These are phyloP conservation scores for Drosophila sulfurigaster DNA, from an alignment of 1,140 invertebrate genomes.

Conservation along the genomic window DNA sequence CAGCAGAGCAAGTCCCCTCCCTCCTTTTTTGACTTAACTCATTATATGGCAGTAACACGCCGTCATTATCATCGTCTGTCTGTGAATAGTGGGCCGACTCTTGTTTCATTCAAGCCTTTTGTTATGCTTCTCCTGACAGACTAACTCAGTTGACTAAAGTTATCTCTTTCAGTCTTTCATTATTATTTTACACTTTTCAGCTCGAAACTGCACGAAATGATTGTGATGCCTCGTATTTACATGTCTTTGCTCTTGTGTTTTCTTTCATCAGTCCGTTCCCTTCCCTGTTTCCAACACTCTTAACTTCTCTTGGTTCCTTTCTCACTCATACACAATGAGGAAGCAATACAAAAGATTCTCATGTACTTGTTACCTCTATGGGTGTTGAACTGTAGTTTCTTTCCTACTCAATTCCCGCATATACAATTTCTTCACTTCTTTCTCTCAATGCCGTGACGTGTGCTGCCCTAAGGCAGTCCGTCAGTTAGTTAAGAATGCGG, in stretches of 20 bases:
- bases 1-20: constrained; percentile 29
- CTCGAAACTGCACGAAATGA: constrained; percentile 55
- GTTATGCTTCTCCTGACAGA: constrained; percentile 41
- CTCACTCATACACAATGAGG: constrained; percentile 63
- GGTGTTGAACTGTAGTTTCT: constrained; percentile 64
- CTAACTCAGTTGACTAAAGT: constrained; percentile 54
- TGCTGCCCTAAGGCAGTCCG: constrained; percentile 18
- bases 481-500: constrained; percentile 26
- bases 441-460: constrained; percentile 14
- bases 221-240: constrained; percentile 52
- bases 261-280: constrained; percentile 26
- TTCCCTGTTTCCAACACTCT: constrained; percentile 7
- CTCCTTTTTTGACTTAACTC: not conserved
- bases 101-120: constrained; percentile 67
- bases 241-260: constrained; percentile 30
- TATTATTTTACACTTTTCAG: constrained; percentile 66
- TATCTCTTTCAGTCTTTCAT: constrained; percentile 21
- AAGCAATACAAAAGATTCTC: constrained; percentile 79
- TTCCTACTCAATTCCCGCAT: constrained; percentile 24
- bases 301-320: constrained; percentile 32
- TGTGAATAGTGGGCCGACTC: constrained; percentile 20
- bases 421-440: constrained; percentile 52
- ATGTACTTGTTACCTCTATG: constrained; percentile 74
- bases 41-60: constrained; percentile 49
- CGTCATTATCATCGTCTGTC: constrained; percentile 46